Evolutionary conservation across 1,140 invertebrate genomes (phyloP), one percentile per base, ranked within the genome.

Genomic region (Pinna nobilis): DNA sequence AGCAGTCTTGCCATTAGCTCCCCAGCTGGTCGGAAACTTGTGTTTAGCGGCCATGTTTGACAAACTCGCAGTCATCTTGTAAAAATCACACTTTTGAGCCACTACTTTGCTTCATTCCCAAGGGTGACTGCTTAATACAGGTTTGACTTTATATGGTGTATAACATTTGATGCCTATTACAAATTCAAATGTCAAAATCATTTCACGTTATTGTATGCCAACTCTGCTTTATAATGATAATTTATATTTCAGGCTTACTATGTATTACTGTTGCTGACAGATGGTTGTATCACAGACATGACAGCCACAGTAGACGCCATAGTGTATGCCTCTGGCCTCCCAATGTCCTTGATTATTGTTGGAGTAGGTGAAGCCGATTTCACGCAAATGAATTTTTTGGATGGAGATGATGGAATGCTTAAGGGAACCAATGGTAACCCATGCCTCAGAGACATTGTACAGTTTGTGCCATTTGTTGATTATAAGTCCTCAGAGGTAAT

Each of bases 231-330:
- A n/a, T n/a, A n/a, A n/a, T 13, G 32, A 23, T 11, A 23, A 53
- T 28, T 23, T 1, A 25, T 28, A 28, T 80, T 78, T 15, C 88
- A 91, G 68, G 88, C 92, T 51, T 94, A 93, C 80, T 93, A 90
- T 84, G 90, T 94, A 39, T 84, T 94, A 6, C 86, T 94, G 0
- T 91, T 94, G 59, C 87, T 94, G 9, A 94, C 93, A 3, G 93
- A 94, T 88, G 93, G 93, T 32, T 90, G 92, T 33, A 92, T 94
- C 32, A 92, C 91, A 15, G 93, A 94, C 82, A 92, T 94, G 90
- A 89, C 89, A 15, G 86, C 92, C 39, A 93, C 93, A 0, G 91
- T 90, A 78, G 84, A 91, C 68, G 92, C 91, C 59, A 91, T 92
- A 35, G 86, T 91, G 20, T 76, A 88, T 53, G 92, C 92, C 9